Evolutionary conservation across 1,140 invertebrate species (phyloP).

Genomic region (Drosophila pseudoananassae): DNA sequence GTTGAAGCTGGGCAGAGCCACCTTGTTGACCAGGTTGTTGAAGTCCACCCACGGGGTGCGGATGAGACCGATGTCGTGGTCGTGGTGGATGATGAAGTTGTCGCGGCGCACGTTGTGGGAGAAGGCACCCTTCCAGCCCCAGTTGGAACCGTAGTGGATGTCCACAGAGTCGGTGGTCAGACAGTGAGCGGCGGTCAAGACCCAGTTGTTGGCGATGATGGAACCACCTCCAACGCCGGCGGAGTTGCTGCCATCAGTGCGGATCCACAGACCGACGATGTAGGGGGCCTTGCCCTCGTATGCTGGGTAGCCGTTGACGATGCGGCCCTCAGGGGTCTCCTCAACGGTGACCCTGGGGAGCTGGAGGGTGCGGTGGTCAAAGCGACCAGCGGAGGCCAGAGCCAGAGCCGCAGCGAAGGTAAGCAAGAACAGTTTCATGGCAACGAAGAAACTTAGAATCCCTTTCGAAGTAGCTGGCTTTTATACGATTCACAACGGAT

Average conservation of each 20-base stretch:
- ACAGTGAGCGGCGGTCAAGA: conserved; percentile 60
- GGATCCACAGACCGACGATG: conserved; percentile 81
- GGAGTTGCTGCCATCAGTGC: conserved; percentile 17
- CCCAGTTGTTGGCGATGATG: conserved; percentile 56
- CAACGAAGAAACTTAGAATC: not conserved
- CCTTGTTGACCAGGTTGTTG: conserved; percentile 33
- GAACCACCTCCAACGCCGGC: conserved; percentile 43
- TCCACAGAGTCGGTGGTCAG: conserved; percentile 48
- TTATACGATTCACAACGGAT: not conserved
- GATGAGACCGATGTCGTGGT: conserved; percentile 58
- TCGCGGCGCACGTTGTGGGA: conserved; percentile 47
- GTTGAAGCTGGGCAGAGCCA: conserved; percentile 31
- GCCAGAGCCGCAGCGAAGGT: not conserved
- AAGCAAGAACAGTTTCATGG: conserved; percentile 6
- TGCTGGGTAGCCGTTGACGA: conserved; percentile 67
- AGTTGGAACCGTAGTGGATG: conserved; percentile 74
- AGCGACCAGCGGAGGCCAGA: not conserved
- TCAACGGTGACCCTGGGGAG: not conserved
- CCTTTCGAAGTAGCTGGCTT: not conserved
- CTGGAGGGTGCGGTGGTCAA: not conserved
- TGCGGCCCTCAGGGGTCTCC: conserved; percentile 18
- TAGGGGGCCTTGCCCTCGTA: conserved; percentile 85
- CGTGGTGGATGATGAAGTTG: conserved; percentile 37
- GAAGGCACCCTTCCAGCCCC: conserved; percentile 25
- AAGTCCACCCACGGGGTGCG: conserved; percentile 53